Percentiles rank a stretch among this genome's conserved stretches.
phyloP scores from a whole-genome alignment of 2,113 vertebrate species.

The Rhegmatorhina hoffmannsi region DNA sequence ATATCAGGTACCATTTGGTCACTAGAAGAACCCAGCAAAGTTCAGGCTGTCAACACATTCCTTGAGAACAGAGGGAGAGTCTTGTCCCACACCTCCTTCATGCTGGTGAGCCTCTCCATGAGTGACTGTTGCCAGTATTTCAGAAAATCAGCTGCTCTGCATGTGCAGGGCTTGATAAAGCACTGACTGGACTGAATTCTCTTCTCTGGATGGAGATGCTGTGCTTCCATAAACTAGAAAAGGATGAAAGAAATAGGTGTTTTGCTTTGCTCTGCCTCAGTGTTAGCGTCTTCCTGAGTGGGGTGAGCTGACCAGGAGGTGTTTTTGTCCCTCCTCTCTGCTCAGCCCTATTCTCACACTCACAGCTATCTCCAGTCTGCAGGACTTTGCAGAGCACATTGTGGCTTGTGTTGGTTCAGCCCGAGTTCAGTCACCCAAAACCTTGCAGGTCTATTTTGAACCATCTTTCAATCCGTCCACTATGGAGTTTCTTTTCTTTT shows the following conservation, averaged over 20 bases:
- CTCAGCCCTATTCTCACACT: not conserved
- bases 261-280: not conserved
- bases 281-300: not conserved
- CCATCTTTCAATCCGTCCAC: slow-evolving; percentile 57
- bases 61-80: not conserved
- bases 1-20: not conserved
- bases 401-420: slow-evolving; percentile 3
- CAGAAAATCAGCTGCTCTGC: not conserved
- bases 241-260: not conserved
- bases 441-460: slow-evolving; percentile 61
- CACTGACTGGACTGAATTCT: not conserved
- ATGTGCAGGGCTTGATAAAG: not conserved
- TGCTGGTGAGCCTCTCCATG: not conserved
- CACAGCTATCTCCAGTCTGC: not conserved
- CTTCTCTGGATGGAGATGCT: not conserved
- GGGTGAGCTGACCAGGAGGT: not conserved
- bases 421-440: slow-evolving; percentile 57
- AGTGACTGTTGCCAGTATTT: not conserved
- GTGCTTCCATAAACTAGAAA: not conserved
- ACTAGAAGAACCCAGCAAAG: not conserved
- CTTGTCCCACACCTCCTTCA: not conserved
- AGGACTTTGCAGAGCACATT: not conserved
- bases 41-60: not conserved
- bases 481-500: slow-evolving; percentile 44
- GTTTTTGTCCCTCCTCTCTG: not conserved